Conservation (phyloP, 2,797 vertebrate species). For the Hybognathus amarus region DNA sequence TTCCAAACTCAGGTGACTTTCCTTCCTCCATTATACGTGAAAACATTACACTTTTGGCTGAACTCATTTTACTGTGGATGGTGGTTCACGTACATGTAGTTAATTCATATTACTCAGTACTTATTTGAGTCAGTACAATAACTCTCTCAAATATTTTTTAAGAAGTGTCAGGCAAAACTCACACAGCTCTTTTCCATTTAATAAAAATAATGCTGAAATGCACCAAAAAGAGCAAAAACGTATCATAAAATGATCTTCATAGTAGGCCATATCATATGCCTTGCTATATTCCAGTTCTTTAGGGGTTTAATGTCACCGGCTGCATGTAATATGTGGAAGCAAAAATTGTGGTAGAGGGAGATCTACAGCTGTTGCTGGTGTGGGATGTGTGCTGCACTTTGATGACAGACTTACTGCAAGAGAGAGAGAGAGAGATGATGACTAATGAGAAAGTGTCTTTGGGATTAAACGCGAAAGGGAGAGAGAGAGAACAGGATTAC, state of each 20-base stretch:
- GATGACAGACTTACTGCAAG: constrained; percentile 13
- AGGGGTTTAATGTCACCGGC: not conserved
- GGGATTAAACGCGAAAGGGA: not conserved
- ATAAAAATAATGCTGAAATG: not conserved
- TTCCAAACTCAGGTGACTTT: not conserved
- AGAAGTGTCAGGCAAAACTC: not conserved
- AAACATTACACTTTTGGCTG: not conserved
- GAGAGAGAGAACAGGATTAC: constrained; percentile 4
- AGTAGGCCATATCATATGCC: not conserved
- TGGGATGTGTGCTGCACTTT: constrained; percentile 16
- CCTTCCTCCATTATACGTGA: not conserved
- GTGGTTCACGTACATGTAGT: not conserved
- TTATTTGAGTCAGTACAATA: no score
- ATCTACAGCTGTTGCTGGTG: constrained; percentile 5
- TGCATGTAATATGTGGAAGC: not conserved
- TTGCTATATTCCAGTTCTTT: not conserved
- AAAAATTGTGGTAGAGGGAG: not conserved
- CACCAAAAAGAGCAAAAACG: not conserved
- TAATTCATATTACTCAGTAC: no score
- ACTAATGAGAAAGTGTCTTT: constrained; percentile 18
- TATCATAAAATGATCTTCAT: not conserved
- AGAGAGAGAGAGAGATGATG: constrained; percentile 6
- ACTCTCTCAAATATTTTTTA: not conserved
- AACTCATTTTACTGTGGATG: not conserved
- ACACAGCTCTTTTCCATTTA: not conserved